Conservation (phyloP, 2,113 vertebrate species). For the Herpetotheres cachinnans region DNA sequence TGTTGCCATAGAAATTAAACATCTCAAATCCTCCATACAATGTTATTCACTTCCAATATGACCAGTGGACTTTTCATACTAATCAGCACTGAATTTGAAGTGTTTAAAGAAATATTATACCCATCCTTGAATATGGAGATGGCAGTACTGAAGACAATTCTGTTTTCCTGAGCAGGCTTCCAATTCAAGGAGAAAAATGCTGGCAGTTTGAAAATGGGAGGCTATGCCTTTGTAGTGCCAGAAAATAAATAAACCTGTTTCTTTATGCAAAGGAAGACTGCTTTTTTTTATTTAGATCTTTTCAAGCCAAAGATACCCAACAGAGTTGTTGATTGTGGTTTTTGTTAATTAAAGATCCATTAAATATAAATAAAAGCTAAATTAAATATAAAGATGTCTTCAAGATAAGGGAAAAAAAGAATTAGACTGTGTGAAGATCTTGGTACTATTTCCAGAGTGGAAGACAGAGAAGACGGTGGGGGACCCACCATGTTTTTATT, state of each 20-base stretch:
- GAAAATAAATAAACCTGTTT: neutral
- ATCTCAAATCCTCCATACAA: neutral
- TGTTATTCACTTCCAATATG: neutral
- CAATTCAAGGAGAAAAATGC: neutral
- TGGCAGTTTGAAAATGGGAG: neutral
- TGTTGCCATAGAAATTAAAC: neutral
- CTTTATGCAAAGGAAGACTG: neutral
- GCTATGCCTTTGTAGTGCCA: neutral
- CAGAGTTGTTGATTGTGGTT: neutral
- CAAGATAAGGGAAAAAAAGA: fast-evolving
- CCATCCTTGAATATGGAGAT: neutral
- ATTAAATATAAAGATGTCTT: neutral
- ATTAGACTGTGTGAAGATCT: neutral
- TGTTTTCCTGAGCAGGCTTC: neutral
- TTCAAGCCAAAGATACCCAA: neutral
- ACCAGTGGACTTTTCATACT: neutral
- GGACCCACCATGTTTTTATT: neutral
- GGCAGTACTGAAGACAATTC: neutral
- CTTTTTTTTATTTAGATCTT: neutral
- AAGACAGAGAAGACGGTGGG: neutral
- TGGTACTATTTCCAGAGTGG: neutral
- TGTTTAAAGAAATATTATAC: neutral
- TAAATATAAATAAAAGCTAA: neutral
- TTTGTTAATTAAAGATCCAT: neutral
- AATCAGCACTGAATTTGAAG: neutral